Percentiles rank a stretch among this genome's conserved stretches.
phyloP scores from a whole-genome alignment of 2,888 invertebrate species.

The Hesperia comma region DNA sequence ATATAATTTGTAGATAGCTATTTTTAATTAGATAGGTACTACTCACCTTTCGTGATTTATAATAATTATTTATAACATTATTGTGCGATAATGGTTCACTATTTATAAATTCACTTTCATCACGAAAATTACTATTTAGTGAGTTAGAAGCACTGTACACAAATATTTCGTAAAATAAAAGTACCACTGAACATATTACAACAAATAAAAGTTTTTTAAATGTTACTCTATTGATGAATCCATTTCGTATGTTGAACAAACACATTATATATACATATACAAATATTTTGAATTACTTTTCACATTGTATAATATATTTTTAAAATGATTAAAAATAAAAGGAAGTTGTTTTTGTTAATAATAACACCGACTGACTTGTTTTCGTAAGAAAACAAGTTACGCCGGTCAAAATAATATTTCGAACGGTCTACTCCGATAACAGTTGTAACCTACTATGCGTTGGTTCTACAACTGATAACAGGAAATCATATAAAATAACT shows the following conservation, averaged over 20 bases:
- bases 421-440: background rate
- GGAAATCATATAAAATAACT: background rate
- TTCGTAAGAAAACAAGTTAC: no score
- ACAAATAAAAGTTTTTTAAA: constrained; percentile 28
- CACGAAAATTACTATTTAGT: background rate
- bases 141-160: constrained; percentile 6
- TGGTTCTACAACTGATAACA: background rate
- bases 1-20: background rate
- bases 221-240: constrained; percentile 1
- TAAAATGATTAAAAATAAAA: no score
- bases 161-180: constrained; percentile 36
- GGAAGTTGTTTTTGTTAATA: no score
- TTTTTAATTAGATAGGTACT: background rate
- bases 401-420: background rate
- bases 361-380: no score
- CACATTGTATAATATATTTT: background rate
- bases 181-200: constrained; percentile 32
- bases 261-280: background rate
- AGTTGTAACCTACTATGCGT: background rate
- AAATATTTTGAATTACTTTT: background rate
- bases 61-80: constrained; percentile 47
- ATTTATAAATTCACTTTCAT: background rate
- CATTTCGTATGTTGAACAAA: background rate
- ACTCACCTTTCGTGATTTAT: constrained; percentile 52
- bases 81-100: constrained; percentile 27